Percentiles rank a stretch among this genome's conserved stretches.
These are phyloP conservation scores for Molorchus minor DNA, from an alignment of 2,888 invertebrate species.

Conservation along the genomic window DNA sequence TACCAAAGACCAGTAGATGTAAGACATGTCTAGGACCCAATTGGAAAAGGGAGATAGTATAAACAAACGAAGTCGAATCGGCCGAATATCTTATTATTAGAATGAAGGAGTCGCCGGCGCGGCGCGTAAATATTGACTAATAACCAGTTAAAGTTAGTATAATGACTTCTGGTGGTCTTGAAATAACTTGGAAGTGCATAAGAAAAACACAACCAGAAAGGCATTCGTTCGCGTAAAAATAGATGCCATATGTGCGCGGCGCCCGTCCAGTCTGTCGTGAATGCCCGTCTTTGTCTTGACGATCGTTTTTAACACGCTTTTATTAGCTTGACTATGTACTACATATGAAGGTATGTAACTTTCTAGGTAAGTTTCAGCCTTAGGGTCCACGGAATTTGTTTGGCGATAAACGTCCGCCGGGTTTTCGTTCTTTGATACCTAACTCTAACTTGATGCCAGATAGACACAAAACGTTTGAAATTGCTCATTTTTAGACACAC, in stretches of 20 bases:
- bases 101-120: neutral
- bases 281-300: too few relatives aligned
- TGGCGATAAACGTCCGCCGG: too few relatives aligned
- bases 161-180: constrained; percentile 40
- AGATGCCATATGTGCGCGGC: constrained; percentile 30
- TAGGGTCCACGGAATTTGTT: too few relatives aligned
- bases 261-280: neutral
- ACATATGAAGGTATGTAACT: too few relatives aligned
- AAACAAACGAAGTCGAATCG: constrained; percentile 8
- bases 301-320: too few relatives aligned
- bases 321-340: too few relatives aligned
- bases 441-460: too few relatives aligned
- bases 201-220: constrained; percentile 32
- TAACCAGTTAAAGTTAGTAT: constrained; percentile 36
- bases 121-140: constrained; percentile 37
- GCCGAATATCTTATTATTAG: neutral
- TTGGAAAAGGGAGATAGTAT: neutral
- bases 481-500: too few relatives aligned
- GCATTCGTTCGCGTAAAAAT: constrained; percentile 40
- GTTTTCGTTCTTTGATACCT: too few relatives aligned
- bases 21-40: constrained; percentile 52
- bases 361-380: too few relatives aligned
- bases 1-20: constrained; percentile 60
- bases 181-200: constrained; percentile 44
- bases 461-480: too few relatives aligned